phyloP scores from a whole-genome alignment of 2,888 invertebrate species.

The Netelia inedita region DNA sequence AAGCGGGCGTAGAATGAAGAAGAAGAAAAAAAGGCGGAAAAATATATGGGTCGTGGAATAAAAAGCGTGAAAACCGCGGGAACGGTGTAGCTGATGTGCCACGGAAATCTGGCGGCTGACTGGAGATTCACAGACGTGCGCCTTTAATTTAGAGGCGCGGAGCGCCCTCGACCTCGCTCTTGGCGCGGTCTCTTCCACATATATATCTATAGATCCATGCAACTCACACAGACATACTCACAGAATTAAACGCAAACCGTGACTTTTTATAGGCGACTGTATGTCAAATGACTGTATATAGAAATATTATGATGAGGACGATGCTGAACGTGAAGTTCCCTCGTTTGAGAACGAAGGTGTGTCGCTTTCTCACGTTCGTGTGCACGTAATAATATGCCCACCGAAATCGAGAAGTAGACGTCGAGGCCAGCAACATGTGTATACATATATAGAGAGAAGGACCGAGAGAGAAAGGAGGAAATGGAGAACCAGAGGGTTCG shows the following conservation, averaged over 20 bases:
- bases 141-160: slow-evolving; percentile 83
- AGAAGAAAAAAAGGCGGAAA: slow-evolving; percentile 5
- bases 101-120: slow-evolving; percentile 82
- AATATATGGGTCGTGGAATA: not conserved
- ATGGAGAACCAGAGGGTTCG: slow-evolving; percentile 50
- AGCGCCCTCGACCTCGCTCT: slow-evolving; percentile 83
- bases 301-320: slow-evolving; percentile 19
- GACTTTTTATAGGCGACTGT: slow-evolving; percentile 50
- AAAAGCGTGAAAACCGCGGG: slow-evolving; percentile 37
- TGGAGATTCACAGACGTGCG: slow-evolving; percentile 83
- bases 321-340: slow-evolving; percentile 13
- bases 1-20: not conserved
- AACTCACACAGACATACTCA: slow-evolving; percentile 49
- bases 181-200: slow-evolving; percentile 67
- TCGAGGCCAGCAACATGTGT: slow-evolving; percentile 1
- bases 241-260: slow-evolving; percentile 58
- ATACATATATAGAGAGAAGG: not conserved
- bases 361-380: slow-evolving; percentile 39
- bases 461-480: slow-evolving; percentile 9
- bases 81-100: slow-evolving; percentile 69
- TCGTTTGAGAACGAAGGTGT: slow-evolving; percentile 11
- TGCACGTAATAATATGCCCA: slow-evolving; percentile 32
- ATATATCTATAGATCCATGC: slow-evolving; percentile 58
- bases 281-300: not conserved
- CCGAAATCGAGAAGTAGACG: slow-evolving; percentile 46